Evolutionary conservation across 2,797 vertebrate species (phyloP), one percentile per base, ranked within the genome.

Genomic region (Agapornis canus): DNA sequence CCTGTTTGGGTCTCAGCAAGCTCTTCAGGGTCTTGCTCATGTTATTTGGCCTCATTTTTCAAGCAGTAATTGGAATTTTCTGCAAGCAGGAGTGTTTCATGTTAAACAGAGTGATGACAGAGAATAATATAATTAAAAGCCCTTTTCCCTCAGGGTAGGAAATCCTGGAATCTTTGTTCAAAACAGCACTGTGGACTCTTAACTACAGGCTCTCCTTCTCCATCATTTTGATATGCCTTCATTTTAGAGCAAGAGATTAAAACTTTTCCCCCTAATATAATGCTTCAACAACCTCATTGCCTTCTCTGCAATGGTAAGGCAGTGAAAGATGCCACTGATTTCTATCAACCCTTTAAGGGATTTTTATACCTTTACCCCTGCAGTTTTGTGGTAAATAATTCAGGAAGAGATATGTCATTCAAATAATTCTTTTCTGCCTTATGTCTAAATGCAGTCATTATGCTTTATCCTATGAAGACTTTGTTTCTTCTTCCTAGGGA

Each of bases 381-480:
- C 45, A 64, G 52, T 78, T 35, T 76, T 32, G 10, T 51, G 73
- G 65, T 88, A 61, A 92, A 95, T 94, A 89, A 77, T 82, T 92
- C 25, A 68, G 49, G 56, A 81, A 69, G 72, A 82, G n/a, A 80
- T 31, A 45, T 1, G 52, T 81, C 78, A 82, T 81, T 92, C 92
- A 72, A 56, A 76, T 80, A 10, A n/a, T 90, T 94, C 42, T 61
- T 68, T 84, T 61, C 19, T 23, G 76, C 56, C 66, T 96, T 95
- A 23, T 61, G 29, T 92, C 89, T 92, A 87, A 95, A 93, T 95
- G 82, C 69, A 79, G 86, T 90, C 76, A 96, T 96, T 49, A 91
- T 71, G 52, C 17, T 69, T 75, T 87, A 56, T 80, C 52, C 78
- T 87, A 6, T 1, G 2, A 56, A 12, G 11, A 49, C 17, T 92